phyloP scores from a whole-genome alignment of 2,797 vertebrate species.

The Scolopax rusticola region DNA sequence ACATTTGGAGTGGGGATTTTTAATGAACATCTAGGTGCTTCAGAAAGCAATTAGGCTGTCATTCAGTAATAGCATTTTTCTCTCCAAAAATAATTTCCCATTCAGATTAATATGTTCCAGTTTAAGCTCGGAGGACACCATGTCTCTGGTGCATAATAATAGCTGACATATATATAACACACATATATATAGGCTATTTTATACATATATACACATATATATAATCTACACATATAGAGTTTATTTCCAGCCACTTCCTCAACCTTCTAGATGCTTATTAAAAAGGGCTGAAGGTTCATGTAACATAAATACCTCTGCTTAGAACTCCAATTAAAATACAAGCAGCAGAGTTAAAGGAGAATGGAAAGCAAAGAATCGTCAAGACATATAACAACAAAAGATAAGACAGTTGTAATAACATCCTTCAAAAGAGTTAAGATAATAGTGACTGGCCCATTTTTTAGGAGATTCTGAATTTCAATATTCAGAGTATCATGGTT shows the following conservation, averaged over 20 bases:
- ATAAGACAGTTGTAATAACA: background rate
- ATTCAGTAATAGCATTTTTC: background rate
- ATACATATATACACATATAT: background rate
- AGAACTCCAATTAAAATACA: background rate
- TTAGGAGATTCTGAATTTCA: background rate
- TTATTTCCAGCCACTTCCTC: background rate
- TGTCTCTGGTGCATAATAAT: background rate
- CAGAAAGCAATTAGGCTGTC: slow-evolving; percentile 5
- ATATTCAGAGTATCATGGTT: background rate
- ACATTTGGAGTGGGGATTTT: background rate
- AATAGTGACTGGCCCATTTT: background rate
- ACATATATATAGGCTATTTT: background rate
- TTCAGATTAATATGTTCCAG: background rate
- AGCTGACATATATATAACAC: background rate
- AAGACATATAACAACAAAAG: background rate
- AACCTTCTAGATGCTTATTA: background rate
- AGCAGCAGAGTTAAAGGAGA: background rate
- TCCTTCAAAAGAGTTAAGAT: background rate
- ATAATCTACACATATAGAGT: background rate
- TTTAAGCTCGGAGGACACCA: background rate
- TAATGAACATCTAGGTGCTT: background rate
- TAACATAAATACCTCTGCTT: background rate
- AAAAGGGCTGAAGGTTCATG: background rate
- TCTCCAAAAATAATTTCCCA: background rate
- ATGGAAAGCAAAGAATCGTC: background rate